Conservation (phyloP, 2,888 invertebrate genomes). For the Aphrophora alni region DNA sequence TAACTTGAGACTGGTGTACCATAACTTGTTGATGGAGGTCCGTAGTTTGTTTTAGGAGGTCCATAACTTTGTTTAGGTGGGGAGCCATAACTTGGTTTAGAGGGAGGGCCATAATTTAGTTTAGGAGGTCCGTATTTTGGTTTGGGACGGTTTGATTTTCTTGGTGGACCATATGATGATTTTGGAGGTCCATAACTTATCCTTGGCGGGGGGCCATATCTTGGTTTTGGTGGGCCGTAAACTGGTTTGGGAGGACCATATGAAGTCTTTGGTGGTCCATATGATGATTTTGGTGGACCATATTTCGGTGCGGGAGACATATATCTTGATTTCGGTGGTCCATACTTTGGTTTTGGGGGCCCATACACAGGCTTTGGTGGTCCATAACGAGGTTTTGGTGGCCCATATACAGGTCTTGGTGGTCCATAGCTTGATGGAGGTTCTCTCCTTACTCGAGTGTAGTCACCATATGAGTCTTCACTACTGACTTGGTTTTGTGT, state of each 20-base stretch:
- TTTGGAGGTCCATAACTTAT: constrained; percentile 51
- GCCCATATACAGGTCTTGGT: constrained; percentile 46
- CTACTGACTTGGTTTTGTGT: not conserved
- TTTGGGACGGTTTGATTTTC: constrained; percentile 34
- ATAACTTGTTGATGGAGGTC: constrained; percentile 46
- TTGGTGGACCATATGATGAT: constrained; percentile 50
- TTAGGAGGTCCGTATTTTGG: constrained; percentile 50
- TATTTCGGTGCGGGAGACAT: constrained; percentile 52
- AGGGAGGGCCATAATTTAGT: constrained; percentile 49
- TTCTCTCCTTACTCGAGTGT: constrained; percentile 52
- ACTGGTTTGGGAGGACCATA: constrained; percentile 50
- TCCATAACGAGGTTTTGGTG: constrained; percentile 45
- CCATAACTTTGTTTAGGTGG: constrained; percentile 52
- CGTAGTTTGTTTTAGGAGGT: constrained; percentile 49
- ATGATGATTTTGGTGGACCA: constrained; percentile 52
- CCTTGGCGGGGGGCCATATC: constrained; percentile 51
- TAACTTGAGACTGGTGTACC: constrained; percentile 35
- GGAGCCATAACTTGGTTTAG: constrained; percentile 44
- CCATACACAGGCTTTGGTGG: constrained; percentile 44
- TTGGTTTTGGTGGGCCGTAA: constrained; percentile 48
- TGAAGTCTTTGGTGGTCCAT: constrained; percentile 52
- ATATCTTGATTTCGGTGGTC: constrained; percentile 53
- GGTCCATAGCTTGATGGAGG: constrained; percentile 52
- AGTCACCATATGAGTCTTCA: constrained; percentile 6
- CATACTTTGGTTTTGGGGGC: constrained; percentile 52